These are phyloP conservation scores for Listrodromus nycthemerus DNA, from an alignment of 2,888 invertebrate genomes.

Conservation along the genomic window DNA sequence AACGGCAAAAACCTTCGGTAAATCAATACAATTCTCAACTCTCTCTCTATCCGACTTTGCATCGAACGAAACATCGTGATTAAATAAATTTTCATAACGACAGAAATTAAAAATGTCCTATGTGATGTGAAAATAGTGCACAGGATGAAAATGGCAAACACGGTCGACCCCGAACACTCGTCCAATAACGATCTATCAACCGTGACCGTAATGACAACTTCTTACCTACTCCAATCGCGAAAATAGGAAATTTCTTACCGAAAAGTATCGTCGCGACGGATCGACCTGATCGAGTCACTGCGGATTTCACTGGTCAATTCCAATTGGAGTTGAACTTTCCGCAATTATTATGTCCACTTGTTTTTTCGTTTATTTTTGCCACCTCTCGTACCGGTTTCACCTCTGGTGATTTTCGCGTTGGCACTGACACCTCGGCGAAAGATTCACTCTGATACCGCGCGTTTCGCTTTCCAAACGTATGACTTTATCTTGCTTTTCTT, in stretches of 20 bases:
- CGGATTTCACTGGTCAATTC: constrained; percentile 29
- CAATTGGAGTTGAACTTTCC: not conserved
- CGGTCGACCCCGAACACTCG: not conserved
- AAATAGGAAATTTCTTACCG: constrained; percentile 40
- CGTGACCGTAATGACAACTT: not conserved
- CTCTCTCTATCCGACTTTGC: not conserved
- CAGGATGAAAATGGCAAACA: not conserved
- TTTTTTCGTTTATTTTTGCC: constrained; percentile 14
- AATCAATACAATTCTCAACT: constrained; percentile 7
- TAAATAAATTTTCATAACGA: not conserved
- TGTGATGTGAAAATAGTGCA: not conserved
- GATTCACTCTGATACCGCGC: constrained; percentile 12
- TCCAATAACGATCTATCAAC: not conserved
- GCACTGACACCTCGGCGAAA: constrained; percentile 46
- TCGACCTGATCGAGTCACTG: not conserved
- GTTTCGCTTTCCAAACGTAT: constrained; percentile 3
- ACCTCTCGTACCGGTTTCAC: constrained; percentile 29
- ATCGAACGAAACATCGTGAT: not conserved
- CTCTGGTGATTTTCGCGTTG: constrained; percentile 52
- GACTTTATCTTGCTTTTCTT: not conserved
- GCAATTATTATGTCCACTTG: not conserved
- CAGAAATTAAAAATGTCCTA: not conserved
- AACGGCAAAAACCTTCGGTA: not conserved
- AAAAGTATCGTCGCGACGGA: constrained; percentile 6
- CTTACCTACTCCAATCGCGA: too few relatives aligned